Evolutionary conservation across 2,797 vertebrate species (phyloP).

Genomic region (Chelon labrosus): DNA sequence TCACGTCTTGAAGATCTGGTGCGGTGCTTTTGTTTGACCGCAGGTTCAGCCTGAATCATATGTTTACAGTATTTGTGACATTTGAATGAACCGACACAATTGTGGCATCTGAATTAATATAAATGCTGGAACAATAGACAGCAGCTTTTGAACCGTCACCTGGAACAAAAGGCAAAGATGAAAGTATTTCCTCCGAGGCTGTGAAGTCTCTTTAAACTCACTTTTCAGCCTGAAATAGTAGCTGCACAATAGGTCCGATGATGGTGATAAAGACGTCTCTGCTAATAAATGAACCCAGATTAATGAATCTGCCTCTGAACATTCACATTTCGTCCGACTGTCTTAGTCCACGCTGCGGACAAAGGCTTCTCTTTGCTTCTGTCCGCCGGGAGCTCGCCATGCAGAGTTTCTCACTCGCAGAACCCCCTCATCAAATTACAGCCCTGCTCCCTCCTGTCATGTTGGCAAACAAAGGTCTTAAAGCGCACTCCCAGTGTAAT

Average conservation of each 20-base stretch:
- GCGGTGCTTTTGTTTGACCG: constrained; percentile 64
- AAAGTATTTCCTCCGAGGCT: constrained; percentile 58
- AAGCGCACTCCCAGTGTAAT: constrained; percentile 81
- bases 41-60: constrained; percentile 63
- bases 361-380: constrained; percentile 66
- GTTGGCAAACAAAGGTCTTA: constrained; percentile 83
- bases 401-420: constrained; percentile 74
- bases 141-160: constrained; percentile 65
- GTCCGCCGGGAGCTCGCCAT: constrained; percentile 64
- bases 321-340: constrained; percentile 45
- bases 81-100: constrained; percentile 73
- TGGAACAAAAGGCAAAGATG: constrained; percentile 62
- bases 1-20: constrained; percentile 63
- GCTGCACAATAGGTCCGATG: constrained; percentile 19
- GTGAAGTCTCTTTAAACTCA: constrained; percentile 35
- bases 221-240: constrained; percentile 31
- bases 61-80: constrained; percentile 81
- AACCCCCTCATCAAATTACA: constrained; percentile 84
- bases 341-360: constrained; percentile 37
- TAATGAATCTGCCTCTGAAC: constrained; percentile 45
- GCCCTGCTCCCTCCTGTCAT: constrained; percentile 80
- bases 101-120: constrained; percentile 66
- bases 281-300: constrained; percentile 35
- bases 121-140: constrained; percentile 74
- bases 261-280: neutral